Evolutionary conservation across 2,797 vertebrate species (phyloP), one percentile per base, ranked within the genome.

Genomic region (Helostoma temminkii): DNA sequence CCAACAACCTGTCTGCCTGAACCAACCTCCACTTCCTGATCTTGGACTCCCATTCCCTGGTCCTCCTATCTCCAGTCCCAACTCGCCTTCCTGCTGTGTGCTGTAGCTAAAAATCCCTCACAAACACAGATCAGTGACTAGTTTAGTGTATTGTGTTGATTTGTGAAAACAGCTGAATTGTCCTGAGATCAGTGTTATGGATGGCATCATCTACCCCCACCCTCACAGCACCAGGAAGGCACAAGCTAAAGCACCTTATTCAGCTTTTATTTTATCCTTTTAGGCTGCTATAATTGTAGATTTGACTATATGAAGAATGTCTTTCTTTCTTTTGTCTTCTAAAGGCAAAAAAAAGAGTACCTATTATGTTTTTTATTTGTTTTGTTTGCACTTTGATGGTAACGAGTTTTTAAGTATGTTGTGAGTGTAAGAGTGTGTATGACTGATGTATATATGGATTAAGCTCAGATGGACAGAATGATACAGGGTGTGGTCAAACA

Each of bases 211-310:
- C 52, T 59, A 47, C 39, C 12, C 46, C 49, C 54, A 46, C 7
- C 2, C 55, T 68, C 55, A 34, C 90, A 80, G 81, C 84, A 77
- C 68, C 81, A 78, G 91, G 91, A 85, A 88, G 88, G 90, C 83
- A 95, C 95, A 97, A 97, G 95, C 96, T 97, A 96, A 92, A 96
- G 98, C 98, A 99, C 98, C 98, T 99, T 99, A 99, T 94, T 90
- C 90, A 94, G 96, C 92, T 93, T 93, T 45, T 66, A 90, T 92
- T 93, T 91, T 91, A 92, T 88, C 83, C 92, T 94, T 95, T 93
- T 98, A 98, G 96, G 97, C 97, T 99, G 98, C 97, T 99, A 98
- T 96, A 93, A 94, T 90, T 94, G 94, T 99, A 98, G 98, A 95
- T 91, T 92, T 93, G 87, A 94, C 91, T 84, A 93, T 86, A 98